Conservation (phyloP, 1,140 invertebrate genomes). For the Ptiloglossa arizonensis region DNA sequence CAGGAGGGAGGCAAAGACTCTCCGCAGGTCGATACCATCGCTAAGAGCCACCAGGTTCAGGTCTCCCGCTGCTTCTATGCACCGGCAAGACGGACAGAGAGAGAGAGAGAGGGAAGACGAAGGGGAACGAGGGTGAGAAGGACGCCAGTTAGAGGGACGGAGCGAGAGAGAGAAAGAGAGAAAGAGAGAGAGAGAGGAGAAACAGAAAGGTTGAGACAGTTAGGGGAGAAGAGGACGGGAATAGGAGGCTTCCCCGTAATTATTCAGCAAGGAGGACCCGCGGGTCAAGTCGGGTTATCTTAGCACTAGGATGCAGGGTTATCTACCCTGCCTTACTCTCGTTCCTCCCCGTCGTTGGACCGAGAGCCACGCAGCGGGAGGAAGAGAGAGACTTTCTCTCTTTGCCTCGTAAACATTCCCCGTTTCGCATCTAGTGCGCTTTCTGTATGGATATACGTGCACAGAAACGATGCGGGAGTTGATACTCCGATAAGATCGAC, state of each 20-base stretch:
- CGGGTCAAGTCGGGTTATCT: constrained; percentile 80
- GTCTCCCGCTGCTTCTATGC: constrained; percentile 67
- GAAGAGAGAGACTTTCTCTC: constrained; percentile 47
- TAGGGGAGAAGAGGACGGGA: constrained; percentile 49
- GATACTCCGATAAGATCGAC: constrained; percentile 33
- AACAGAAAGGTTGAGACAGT: constrained; percentile 44
- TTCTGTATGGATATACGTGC: constrained; percentile 45
- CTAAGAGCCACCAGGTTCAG: constrained; percentile 69
- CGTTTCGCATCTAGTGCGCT: constrained; percentile 46
- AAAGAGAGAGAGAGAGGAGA: constrained; percentile 13
- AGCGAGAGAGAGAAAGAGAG: constrained; percentile 21
- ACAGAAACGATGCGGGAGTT: constrained; percentile 1
- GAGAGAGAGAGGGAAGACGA: constrained; percentile 18
- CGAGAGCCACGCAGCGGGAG: constrained; percentile 36
- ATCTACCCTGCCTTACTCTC: constrained; percentile 73
- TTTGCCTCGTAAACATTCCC: constrained; percentile 59
- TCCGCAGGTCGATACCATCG: constrained; percentile 70
- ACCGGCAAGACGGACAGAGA: constrained; percentile 39
- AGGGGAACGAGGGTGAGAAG: constrained; percentile 5
- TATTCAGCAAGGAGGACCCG: constrained; percentile 80
- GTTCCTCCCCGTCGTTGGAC: constrained; percentile 65
- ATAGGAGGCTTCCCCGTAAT: constrained; percentile 76
- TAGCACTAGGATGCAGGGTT: constrained; percentile 78
- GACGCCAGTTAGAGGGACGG: constrained; percentile 20
- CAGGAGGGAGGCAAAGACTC: constrained; percentile 67